Evolutionary conservation across 2,888 invertebrate species (phyloP).

Genomic region (Homarus gammarus): DNA sequence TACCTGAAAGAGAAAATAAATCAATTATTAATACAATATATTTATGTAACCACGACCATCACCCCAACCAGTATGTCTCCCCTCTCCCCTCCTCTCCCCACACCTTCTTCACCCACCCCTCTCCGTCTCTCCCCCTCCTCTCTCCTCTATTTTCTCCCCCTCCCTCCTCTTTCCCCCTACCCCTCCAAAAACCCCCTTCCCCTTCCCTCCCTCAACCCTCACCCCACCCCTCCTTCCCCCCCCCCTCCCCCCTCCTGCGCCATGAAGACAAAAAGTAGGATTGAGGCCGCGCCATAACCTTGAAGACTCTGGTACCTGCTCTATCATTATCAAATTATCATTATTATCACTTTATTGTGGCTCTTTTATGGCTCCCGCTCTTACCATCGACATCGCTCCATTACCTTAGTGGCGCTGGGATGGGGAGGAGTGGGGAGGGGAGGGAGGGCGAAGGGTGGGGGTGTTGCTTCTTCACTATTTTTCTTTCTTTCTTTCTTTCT

Average conservation of each 20-base stretch:
- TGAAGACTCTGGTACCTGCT: slow-evolving; percentile 25
- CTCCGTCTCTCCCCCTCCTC: background rate
- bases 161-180: background rate
- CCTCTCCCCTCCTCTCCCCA: background rate
- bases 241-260: background rate
- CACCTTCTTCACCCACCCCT: background rate
- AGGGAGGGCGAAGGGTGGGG: too few relatives aligned
- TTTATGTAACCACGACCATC: too few relatives aligned
- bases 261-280: background rate
- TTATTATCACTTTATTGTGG: slow-evolving; percentile 55
- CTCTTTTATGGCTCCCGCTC: slow-evolving; percentile 28
- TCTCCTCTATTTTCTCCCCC: background rate
- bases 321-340: slow-evolving; percentile 60
- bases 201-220: too few relatives aligned
- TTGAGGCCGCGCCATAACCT: background rate
- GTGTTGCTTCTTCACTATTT: too few relatives aligned
- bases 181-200: too few relatives aligned
- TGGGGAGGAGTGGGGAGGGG: too few relatives aligned
- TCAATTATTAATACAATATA: too few relatives aligned
- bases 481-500: too few relatives aligned
- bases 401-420: too few relatives aligned
- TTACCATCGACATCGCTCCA: background rate
- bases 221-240: background rate
- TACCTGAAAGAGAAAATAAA: too few relatives aligned
- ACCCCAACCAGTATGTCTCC: too few relatives aligned